A percentile compares a stretch with the other conserved stretches of the same genome.
Conservation (phyloP, 2,113 vertebrate species). For the Thomomys bottae region DNA sequence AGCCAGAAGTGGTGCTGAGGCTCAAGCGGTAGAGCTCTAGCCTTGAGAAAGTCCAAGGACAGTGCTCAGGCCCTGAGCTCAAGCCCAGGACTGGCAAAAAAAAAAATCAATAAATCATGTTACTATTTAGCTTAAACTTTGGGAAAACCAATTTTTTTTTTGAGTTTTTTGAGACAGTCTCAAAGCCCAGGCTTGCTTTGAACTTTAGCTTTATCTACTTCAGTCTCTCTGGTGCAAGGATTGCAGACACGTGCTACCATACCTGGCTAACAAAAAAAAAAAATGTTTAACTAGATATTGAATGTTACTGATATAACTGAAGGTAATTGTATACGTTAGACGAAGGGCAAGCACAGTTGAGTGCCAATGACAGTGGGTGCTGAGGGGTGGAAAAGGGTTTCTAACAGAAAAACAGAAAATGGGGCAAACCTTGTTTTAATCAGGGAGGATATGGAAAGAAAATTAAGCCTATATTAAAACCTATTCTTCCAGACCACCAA, state of each 20-base stretch:
- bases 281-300: neutral
- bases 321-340: neutral
- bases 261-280: neutral
- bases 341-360: neutral
- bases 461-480: conserved; percentile 77
- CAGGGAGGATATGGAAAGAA: conserved; percentile 72
- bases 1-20: too few relatives aligned
- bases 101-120: conserved; percentile 21
- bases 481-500: conserved; percentile 70
- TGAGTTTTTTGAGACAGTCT: neutral
- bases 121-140: conserved; percentile 24
- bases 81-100: neutral
- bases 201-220: too few relatives aligned
- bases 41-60: too few relatives aligned
- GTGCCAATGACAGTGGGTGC: neutral
- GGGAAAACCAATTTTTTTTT: neutral
- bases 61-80: neutral
- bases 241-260: neutral
- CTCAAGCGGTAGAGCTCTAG: too few relatives aligned
- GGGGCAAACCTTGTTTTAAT: conserved; percentile 78
- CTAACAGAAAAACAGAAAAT: conserved; percentile 61
- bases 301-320: neutral
- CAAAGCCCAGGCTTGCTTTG: too few relatives aligned
- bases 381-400: conserved; percentile 22
- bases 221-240: too few relatives aligned